phyloP scores from a whole-genome alignment of 2,888 invertebrate genomes.

The Prionchulus punctatus region DNA sequence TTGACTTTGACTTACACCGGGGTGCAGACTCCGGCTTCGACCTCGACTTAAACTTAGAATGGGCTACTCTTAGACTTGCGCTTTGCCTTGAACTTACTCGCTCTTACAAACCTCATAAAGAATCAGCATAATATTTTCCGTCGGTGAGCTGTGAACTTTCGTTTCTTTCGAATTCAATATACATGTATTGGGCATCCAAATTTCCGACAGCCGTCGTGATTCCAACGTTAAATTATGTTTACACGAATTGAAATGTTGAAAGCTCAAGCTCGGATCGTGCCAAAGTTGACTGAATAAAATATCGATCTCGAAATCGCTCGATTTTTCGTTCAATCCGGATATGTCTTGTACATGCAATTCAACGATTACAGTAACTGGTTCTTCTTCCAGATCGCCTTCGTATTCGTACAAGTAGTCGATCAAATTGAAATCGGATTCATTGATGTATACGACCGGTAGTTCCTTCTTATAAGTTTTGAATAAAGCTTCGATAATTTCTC shows the following conservation, averaged over 20 bases:
- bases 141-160: slow-evolving; percentile 27
- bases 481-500: slow-evolving; percentile 18
- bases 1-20: too few species aligned
- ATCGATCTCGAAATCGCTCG: slow-evolving; percentile 31
- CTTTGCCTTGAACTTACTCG: too few species aligned
- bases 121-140: slow-evolving; percentile 28
- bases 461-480: slow-evolving; percentile 26
- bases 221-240: slow-evolving; percentile 15
- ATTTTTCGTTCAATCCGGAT: slow-evolving; percentile 28
- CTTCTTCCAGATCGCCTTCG: slow-evolving; percentile 10
- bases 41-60: too few species aligned
- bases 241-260: slow-evolving; percentile 4
- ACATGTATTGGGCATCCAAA: slow-evolving; percentile 32
- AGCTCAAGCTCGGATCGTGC: slow-evolving; percentile 15
- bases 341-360: slow-evolving; percentile 22
- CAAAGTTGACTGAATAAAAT: slow-evolving; percentile 28
- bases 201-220: slow-evolving; percentile 19
- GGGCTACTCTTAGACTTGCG: too few species aligned
- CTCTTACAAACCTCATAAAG: slow-evolving; percentile 20
- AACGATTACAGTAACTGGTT: slow-evolving; percentile 8
- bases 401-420: slow-evolving; percentile 3
- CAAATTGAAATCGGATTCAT: too few species aligned
- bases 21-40: too few species aligned
- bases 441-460: slow-evolving; percentile 16
- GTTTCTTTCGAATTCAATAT: slow-evolving; percentile 29